Base-by-base conservation (phyloP, 2,113 vertebrate species). In the Daphoenositta chrysoptera region DNA sequence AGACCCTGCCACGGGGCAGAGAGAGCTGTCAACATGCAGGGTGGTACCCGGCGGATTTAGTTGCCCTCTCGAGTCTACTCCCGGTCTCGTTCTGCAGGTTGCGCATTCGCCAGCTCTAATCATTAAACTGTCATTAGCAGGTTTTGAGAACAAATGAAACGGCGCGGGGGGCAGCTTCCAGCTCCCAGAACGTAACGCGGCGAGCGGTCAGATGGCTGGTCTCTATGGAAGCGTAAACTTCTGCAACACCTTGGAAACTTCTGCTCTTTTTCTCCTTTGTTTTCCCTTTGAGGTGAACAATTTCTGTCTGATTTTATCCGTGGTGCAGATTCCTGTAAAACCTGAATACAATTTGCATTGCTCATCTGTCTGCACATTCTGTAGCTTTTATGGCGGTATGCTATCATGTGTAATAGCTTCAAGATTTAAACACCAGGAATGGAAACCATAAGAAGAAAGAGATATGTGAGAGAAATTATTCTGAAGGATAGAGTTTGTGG, bases 281-380 rank as follows among this genome's bases (percentile, higher is more conserved):
- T 83, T 90, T 94, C 70, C 64, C 54, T 80, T 8, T 20, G 81
- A 87, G 81, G 71, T 76, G 90, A 92, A 93, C 31, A 27, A n/a
- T 75, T 80, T 86, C 57, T 65, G 23, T 45, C 47, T 30, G 73
- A 54, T 94, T 97, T 88, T 70, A 70, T 81, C 68, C 75, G 56
- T 26, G 72, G 15, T 87, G 85, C 60, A 88, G 90, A 75, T 69
- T 73, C 78, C 40, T 75, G 48, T 89, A 87, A 96, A 91, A 77
- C 56, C 39, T 58, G 87, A 92, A 79, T 87, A 44, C 40, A 40
- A 96, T 95, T 81, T 97, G 94, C 83, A 79, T 92, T 93, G 97
- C 87, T 97, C 87, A 76, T n/a, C 68, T 76, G 54, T 65, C 89
- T 73, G 93, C 89, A 72, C 53, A 72, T 96, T 96, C 84, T 81